Evolutionary conservation across 2,888 invertebrate species (phyloP), one percentile per base, ranked within the genome.

Genomic region (Idaea dimidiata): DNA sequence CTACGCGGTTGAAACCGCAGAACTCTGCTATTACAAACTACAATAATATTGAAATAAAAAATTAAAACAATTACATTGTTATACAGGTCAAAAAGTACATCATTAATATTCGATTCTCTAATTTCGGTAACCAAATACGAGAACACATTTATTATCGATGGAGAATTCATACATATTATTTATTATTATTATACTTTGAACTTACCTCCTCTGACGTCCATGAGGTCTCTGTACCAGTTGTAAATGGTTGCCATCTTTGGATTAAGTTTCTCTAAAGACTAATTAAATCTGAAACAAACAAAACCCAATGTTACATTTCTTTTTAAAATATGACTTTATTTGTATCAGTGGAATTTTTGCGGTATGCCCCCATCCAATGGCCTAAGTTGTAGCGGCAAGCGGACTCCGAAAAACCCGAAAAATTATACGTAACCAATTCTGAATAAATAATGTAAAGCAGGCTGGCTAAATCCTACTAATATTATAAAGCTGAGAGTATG

Each of bases 171-270:
- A 65, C 24, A 5, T 24, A n/a, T n/a, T n/a, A n/a, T n/a, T n/a
- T n/a, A n/a, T n/a, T n/a, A n/a, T n/a, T n/a, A n/a, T n/a, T n/a
- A 24, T 24, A 24, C 5, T 3, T 24, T 24, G 1, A 66, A 93
- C 94, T 94, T 87, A 96, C 96, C 96, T 81, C 95, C 93, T 83
- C 93, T 94, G 82, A 94, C 95, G 87, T 95, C 95, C 94, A 96
- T 94, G 75, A 95, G 93, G 87, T 96, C 95, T 87, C 91, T 93
- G 84, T 95, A 96, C 90, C 95, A 95, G 83, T 94, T 79, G 73
- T 82, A 93, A 80, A 94, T 84, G 81, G 89, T 93, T 81, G 93
- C 93, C 94, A 94, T 94, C 86, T 93, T 94, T 89, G 86, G 87
- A 78, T 78, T 24, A 78, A 65, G 75, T 82, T 81, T 74, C 72